Conservation (phyloP, 2,113 vertebrate genomes). For the Naja naja region DNA sequence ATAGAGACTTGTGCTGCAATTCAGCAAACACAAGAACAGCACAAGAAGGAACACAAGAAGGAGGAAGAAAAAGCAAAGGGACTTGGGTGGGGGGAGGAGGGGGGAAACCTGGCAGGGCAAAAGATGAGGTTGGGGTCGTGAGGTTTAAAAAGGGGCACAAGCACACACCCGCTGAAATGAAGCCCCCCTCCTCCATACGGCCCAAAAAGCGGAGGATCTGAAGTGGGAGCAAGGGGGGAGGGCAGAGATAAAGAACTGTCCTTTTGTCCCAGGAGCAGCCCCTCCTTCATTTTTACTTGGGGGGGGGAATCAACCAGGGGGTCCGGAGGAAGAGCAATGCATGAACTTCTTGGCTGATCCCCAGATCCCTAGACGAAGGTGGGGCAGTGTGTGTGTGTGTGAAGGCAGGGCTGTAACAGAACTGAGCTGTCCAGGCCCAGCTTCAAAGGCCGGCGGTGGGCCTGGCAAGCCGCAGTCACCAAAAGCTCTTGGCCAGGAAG, state of each 20-base stretch:
- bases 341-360: background rate
- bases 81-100: background rate
- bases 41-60: background rate
- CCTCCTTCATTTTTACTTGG: conserved; percentile 11
- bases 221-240: background rate
- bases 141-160: background rate
- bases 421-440: background rate
- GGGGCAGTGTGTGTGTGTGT: background rate
- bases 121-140: background rate
- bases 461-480: background rate
- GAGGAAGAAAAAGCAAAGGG: background rate
- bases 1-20: conserved; percentile 24
- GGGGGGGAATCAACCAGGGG: background rate
- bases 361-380: background rate
- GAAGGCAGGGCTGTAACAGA: background rate
- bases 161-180: background rate
- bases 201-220: background rate
- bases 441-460: background rate
- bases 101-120: background rate
- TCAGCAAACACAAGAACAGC: background rate
- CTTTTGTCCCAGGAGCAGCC: background rate
- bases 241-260: background rate
- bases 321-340: background rate
- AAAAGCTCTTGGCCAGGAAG: background rate
- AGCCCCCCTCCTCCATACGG: background rate